These are phyloP conservation scores for Brachyopa scutellaris DNA, from an alignment of 2,888 invertebrate genomes.

Conservation along the genomic window DNA sequence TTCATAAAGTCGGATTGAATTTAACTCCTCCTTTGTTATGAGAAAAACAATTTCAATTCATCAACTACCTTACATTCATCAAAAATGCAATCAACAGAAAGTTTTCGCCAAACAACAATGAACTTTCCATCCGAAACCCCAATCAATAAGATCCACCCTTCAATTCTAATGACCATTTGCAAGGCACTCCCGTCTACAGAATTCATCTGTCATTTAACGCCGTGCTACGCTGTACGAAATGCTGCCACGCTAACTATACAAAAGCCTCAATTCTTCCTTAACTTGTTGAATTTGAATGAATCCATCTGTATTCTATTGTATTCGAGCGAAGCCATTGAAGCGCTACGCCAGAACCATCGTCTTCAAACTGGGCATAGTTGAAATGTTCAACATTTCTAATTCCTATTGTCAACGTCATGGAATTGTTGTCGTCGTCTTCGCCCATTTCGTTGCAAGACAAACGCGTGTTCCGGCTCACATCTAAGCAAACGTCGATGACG, in stretches of 20 bases:
- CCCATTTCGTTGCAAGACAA: slow-evolving; percentile 23
- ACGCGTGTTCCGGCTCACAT: slow-evolving; percentile 32
- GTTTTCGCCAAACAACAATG: slow-evolving; percentile 35
- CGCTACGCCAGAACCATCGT: slow-evolving; percentile 33
- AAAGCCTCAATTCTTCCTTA: slow-evolving; percentile 19
- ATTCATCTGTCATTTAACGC: slow-evolving; percentile 32
- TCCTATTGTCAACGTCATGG: slow-evolving; percentile 61
- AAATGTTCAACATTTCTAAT: slow-evolving; percentile 61
- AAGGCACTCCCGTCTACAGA: slow-evolving; percentile 17
- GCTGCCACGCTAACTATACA: slow-evolving; percentile 4
- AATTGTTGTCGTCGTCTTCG: slow-evolving; percentile 30
- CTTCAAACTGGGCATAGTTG: slow-evolving; percentile 50
- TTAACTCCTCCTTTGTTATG: background rate
- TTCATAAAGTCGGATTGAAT: no score
- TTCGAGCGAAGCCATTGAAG: slow-evolving; percentile 18
- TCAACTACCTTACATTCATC: slow-evolving; percentile 18
- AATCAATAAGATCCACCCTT: slow-evolving; percentile 19
- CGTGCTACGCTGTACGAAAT: slow-evolving; percentile 18
- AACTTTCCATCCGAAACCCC: slow-evolving; percentile 9
- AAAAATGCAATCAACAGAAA: slow-evolving; percentile 31
- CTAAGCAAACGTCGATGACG: slow-evolving; percentile 53
- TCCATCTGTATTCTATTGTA: slow-evolving; percentile 48
- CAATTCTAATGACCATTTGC: slow-evolving; percentile 32
- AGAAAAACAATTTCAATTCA: background rate
- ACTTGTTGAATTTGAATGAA: slow-evolving; percentile 63